Evolutionary conservation across 2,888 invertebrate species (phyloP).

Genomic region (Apotomis turbidana): DNA sequence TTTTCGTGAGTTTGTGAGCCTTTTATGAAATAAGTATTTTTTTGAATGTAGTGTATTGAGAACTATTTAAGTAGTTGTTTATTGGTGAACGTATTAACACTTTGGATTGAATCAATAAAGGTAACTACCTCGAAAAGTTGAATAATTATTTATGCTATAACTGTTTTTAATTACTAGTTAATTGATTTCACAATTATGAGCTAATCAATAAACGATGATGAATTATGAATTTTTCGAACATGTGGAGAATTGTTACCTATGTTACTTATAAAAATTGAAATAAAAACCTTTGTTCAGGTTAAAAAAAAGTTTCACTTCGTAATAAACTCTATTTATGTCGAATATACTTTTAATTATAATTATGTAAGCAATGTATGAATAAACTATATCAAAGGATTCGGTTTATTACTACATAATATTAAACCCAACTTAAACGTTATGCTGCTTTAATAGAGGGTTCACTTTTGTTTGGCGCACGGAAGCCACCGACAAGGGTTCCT

Average conservation of each 20-base stretch:
- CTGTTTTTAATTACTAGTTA: slow-evolving; percentile 26
- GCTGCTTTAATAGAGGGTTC: neutral
- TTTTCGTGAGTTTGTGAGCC: neutral
- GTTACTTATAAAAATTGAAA: neutral
- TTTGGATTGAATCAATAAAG: slow-evolving; percentile 1
- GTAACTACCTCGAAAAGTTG: neutral
- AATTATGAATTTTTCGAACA: slow-evolving; percentile 7
- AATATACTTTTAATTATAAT: no score
- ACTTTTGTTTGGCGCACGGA: neutral
- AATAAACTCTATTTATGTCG: no score
- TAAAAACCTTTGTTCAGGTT: neutral
- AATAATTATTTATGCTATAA: slow-evolving; percentile 24
- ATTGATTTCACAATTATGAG: slow-evolving; percentile 23
- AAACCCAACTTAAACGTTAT: neutral
- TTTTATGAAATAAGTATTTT: neutral
- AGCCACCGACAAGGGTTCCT: neutral
- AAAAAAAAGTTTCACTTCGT: no score
- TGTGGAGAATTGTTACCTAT: slow-evolving; percentile 17
- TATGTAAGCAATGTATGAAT: no score
- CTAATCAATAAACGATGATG: slow-evolving; percentile 21
- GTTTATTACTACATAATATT: no score
- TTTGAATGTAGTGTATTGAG: neutral
- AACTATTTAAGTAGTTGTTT: neutral
- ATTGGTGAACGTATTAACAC: neutral
- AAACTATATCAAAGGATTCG: no score